A percentile compares a stretch with the other conserved stretches of the same genome.
Conservation (phyloP, 2,797 vertebrate species). For the Enteromius trimaculatus region DNA sequence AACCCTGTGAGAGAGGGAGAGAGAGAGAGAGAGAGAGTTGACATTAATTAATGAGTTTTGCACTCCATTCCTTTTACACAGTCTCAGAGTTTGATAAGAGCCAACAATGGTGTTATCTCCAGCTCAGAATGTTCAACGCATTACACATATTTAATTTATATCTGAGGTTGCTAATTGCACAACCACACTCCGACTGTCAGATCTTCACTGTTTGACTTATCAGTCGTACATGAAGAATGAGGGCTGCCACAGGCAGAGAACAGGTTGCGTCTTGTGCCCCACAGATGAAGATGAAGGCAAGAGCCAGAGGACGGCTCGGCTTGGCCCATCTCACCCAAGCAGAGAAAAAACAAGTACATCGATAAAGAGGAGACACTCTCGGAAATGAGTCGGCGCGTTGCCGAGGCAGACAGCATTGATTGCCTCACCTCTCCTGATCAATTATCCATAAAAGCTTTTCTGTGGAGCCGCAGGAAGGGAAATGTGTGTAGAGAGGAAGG, state of each 20-base stretch:
- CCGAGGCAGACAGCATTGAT: slow-evolving; percentile 76
- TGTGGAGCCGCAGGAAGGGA: slow-evolving; percentile 69
- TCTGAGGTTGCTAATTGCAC: slow-evolving; percentile 23
- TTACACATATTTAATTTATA: slow-evolving; percentile 36
- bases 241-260: background rate
- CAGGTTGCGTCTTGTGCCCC: background rate
- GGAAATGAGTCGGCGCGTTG: slow-evolving; percentile 75
- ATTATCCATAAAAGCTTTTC: slow-evolving; percentile 81
- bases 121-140: background rate
- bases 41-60: slow-evolving; percentile 41
- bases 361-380: slow-evolving; percentile 52
- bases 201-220: slow-evolving; percentile 22
- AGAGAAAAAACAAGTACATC: slow-evolving; percentile 31
- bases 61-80: slow-evolving; percentile 18
- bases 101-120: slow-evolving; percentile 7
- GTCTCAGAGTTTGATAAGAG: slow-evolving; percentile 36
- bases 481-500: slow-evolving; percentile 18
- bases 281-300: slow-evolving; percentile 10
- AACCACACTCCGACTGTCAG: slow-evolving; percentile 23
- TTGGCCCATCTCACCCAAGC: slow-evolving; percentile 9
- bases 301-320: background rate
- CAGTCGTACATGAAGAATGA: slow-evolving; percentile 29
- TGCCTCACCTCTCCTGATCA: slow-evolving; percentile 74
- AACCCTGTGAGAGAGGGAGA: slow-evolving; percentile 75
- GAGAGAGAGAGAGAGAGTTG: slow-evolving; percentile 6